phyloP scores from a whole-genome alignment of 2,888 invertebrate genomes.

The Chironomus tentans region DNA sequence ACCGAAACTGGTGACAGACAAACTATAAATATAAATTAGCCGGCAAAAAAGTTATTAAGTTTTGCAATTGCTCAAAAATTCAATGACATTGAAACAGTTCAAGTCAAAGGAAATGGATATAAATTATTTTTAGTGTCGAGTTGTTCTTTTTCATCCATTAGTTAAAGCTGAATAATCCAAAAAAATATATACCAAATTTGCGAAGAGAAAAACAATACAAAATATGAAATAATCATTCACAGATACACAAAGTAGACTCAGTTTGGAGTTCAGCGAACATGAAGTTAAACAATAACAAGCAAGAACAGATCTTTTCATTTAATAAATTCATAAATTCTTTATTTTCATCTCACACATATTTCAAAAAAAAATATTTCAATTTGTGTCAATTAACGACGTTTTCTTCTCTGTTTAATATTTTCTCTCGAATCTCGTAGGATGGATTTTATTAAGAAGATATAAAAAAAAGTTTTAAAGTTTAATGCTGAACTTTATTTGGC shows the following conservation, averaged over 20 bases:
- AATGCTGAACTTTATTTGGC: not conserved
- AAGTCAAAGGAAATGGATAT: no score
- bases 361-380: slow-evolving; percentile 7
- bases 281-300: not conserved
- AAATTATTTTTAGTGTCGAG: no score
- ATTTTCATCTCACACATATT: not conserved
- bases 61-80: no score
- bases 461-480: not conserved
- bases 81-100: no score
- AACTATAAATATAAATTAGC: no score
- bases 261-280: no score
- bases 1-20: no score
- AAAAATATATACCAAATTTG: not conserved
- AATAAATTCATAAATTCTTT: not conserved
- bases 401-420: not conserved
- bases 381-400: slow-evolving; percentile 19
- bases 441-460: not conserved
- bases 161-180: not conserved
- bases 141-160: not conserved
- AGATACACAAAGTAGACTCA: not conserved
- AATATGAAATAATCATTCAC: not conserved
- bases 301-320: not conserved
- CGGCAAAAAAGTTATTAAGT: no score
- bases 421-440: not conserved
- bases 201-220: not conserved